Conservation (phyloP, 2,797 vertebrate species). For the Sebastes trivittatus region DNA sequence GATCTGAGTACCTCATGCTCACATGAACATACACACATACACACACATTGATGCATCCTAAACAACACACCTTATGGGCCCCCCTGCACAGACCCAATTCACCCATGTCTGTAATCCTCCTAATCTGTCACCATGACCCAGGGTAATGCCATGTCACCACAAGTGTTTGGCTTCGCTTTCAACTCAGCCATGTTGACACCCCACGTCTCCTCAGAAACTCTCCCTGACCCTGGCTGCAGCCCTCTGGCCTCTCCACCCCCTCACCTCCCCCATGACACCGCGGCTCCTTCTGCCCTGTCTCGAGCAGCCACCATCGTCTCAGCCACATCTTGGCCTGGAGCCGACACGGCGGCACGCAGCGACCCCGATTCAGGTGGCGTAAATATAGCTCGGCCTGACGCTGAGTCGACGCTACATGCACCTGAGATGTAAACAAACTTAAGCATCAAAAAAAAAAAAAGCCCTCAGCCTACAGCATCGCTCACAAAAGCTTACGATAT, state of each 20-base stretch:
- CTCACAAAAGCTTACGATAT: slow-evolving; percentile 74
- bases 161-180: slow-evolving; percentile 65
- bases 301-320: slow-evolving; percentile 66
- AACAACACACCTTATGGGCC: slow-evolving; percentile 25
- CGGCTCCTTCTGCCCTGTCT: slow-evolving; percentile 59
- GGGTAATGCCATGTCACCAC: slow-evolving; percentile 66
- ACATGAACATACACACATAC: neutral
- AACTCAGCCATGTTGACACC: slow-evolving; percentile 64
- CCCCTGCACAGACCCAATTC: slow-evolving; percentile 35
- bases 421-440: slow-evolving; percentile 77
- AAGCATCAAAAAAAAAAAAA: slow-evolving; percentile 38
- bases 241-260: slow-evolving; percentile 47
- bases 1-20: neutral
- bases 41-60: neutral
- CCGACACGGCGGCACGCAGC: slow-evolving; percentile 32
- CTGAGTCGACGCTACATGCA: slow-evolving; percentile 57
- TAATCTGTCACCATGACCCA: slow-evolving; percentile 70
- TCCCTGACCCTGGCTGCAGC: slow-evolving; percentile 56
- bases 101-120: slow-evolving; percentile 66
- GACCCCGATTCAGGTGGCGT: slow-evolving; percentile 61
- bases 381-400: slow-evolving; percentile 63
- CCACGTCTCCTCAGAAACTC: slow-evolving; percentile 54
- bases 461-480: slow-evolving; percentile 60
- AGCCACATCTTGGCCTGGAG: slow-evolving; percentile 65
- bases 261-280: neutral